These are phyloP conservation scores for Ctenopoma multispine DNA, from an alignment of 2,797 vertebrate genomes.

Conservation along the genomic window DNA sequence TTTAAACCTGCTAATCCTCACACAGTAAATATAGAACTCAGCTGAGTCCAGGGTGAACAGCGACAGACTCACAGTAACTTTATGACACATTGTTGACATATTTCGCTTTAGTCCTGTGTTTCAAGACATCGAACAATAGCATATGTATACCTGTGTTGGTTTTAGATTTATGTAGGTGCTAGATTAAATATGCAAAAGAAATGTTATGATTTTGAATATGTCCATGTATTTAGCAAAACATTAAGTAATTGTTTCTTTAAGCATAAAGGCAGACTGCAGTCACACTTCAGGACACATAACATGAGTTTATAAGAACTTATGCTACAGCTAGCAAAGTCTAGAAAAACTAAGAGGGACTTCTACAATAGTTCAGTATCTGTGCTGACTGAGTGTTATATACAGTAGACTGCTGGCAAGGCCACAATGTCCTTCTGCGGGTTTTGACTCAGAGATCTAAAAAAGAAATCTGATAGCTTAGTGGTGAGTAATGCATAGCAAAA, in stretches of 20 bases:
- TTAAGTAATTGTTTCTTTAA: background rate
- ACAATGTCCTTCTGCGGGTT: constrained; percentile 64
- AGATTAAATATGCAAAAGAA: background rate
- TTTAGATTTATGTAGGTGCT: background rate
- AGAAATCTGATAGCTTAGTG: constrained; percentile 44
- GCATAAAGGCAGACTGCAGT: background rate
- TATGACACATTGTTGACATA: constrained; percentile 59
- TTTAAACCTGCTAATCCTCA: constrained; percentile 79
- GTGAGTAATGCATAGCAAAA: constrained; percentile 46
- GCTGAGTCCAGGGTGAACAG: constrained; percentile 63
- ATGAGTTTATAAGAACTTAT: background rate
- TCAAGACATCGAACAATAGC: constrained; percentile 6
- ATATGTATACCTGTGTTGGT: background rate
- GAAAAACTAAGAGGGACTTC: constrained; percentile 34
- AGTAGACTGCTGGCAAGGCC: constrained; percentile 50
- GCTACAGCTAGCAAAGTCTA: constrained; percentile 34
- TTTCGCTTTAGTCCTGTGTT: constrained; percentile 31
- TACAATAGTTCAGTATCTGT: constrained; percentile 39
- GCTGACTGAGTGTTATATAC: constrained; percentile 40
- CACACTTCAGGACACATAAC: background rate
- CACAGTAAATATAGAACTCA: constrained; percentile 82
- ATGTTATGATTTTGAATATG: background rate
- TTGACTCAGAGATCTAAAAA: constrained; percentile 50
- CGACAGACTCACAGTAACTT: constrained; percentile 51
- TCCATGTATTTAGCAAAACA: background rate